Evolutionary conservation across 1,140 invertebrate genomes (phyloP).

Genomic region (Drosophila ficusphila): DNA sequence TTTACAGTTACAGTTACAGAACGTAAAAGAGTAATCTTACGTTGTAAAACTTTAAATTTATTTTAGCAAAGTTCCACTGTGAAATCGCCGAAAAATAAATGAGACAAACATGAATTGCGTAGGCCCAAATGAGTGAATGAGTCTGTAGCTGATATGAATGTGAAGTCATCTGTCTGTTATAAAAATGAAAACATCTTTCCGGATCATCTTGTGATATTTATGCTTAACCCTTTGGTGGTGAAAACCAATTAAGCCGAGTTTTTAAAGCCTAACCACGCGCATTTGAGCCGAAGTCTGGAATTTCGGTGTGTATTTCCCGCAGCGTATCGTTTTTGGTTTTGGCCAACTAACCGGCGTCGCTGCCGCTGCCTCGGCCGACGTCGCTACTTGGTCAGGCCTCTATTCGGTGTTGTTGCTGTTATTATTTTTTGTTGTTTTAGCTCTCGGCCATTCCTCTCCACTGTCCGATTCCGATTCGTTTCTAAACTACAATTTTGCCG

Average conservation of each 20-base stretch:
- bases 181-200: slow-evolving; percentile 20
- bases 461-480: slow-evolving; percentile 49
- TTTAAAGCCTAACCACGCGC: slow-evolving; percentile 30
- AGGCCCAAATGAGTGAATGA: slow-evolving; percentile 6
- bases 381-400: slow-evolving; percentile 24
- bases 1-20: too few species aligned
- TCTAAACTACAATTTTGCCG: slow-evolving; percentile 59
- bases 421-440: slow-evolving; percentile 31
- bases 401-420: slow-evolving; percentile 34
- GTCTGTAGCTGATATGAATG: slow-evolving; percentile 11
- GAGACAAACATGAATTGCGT: slow-evolving; percentile 9
- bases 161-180: slow-evolving; percentile 16
- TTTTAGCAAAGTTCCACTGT: neutral
- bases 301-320: slow-evolving; percentile 30
- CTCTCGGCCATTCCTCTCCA: slow-evolving; percentile 44
- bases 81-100: neutral
- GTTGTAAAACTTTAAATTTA: neutral
- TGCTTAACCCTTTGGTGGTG: slow-evolving; percentile 25
- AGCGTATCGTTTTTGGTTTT: slow-evolving; percentile 34
- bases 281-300: slow-evolving; percentile 17
- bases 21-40: too few species aligned
- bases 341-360: slow-evolving; percentile 25
- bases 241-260: slow-evolving; percentile 33
- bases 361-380: slow-evolving; percentile 16
- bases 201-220: slow-evolving; percentile 26